Base-by-base conservation (phyloP, 2,113 vertebrate genomes). In the Chitala chitala region DNA sequence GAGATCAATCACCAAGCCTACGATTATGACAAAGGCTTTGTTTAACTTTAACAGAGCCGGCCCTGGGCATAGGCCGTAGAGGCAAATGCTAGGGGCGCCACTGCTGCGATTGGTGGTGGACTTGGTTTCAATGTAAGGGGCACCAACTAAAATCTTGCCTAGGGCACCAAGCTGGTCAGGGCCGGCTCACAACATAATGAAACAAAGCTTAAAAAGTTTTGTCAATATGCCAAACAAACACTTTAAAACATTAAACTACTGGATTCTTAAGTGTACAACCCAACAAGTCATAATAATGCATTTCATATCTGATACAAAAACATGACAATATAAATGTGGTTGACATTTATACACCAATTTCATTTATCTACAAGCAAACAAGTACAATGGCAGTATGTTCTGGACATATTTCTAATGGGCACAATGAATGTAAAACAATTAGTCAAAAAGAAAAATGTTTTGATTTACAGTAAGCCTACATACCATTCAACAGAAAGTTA, bases 371-470 rank as follows among this genome's bases (percentile, higher is more conserved):
- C 59, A 64, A 64, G 63, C 63, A 33, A 7, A 65, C 63, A n/a
- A n/a, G n/a, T 22, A 40, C 22, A 65, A 42, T 17, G 20, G 38
- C 63, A 44, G n/a, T 22, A 36, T 17, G 5, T 6, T 12, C 3
- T 68, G n/a, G 26, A 29, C 26, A 44, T 53, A n/a, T 61, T 42
- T 26, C n/a, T 54, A 71, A 33, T n/a, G n/a, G 29, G 29, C n/a
- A 36, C 59, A 63, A 38, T 13, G 29, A 6, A 2, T 64, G 33
- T 38, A 38, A 64, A 38, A 38, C 15, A 64, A 64, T 5, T 36
- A 4, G 33, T 61, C 24, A 63, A 73, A 73, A 73, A 6, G n/a
- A 44, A 31, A 36, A 54, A 46, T 46, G 24, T 72, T 72, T 4
- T 46, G 70, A 72, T 58, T 44, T 58, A 29, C 54, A 42, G 24